Base-by-base conservation (phyloP, 2,113 vertebrate species). In the Nannobrachium achirus region DNA sequence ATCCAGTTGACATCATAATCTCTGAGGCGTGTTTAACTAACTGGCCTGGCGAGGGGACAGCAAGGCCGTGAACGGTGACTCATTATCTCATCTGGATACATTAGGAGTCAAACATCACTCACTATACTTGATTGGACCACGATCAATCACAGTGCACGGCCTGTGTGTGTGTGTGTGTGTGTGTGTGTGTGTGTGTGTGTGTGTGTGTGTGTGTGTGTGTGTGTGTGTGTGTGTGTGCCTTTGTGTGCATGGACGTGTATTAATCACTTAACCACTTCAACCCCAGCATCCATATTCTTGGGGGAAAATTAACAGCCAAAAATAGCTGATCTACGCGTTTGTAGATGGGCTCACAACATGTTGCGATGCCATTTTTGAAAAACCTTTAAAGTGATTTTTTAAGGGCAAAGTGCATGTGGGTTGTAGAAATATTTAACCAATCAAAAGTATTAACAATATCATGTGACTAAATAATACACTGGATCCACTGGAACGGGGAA, bases 1-100 rank as follows among this genome's bases (percentile, higher is more conserved):
- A 89, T 87, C 77, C 81, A 69, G 80, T 78, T 89, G 88, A 88
- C 90, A 90, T 85, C 78, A 84, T 89, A 89, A 91, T 91, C 89
- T 89, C 82, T 0, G 83, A 85, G 80, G 80, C 73, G 75, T 91
- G 88, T 92, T 91, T 90, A 88, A 92, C 83, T 84, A 82, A 88
- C 86, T 88, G 85, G 74, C 78, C 42, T 86, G 76, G 45, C 74
- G 41, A 69, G 38, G 19, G 63, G 77, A 82, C 82, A 84, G 83
- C 78, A 78, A 78, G 75, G 74, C 80, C 84, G 71, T n/a, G n/a
- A n/a, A n/a, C n/a, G n/a, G 75, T 64, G 75, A 90, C 85, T 90
- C 82, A 91, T 88, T 86, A 90, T 85, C 81, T 89, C 72, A 85
- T 89, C 81, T 73, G 76, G 84, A 88, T 86, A 82, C 85, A 81